These are phyloP conservation scores for Bursaphelenchus okinawaensis DNA, from an alignment of 2,888 invertebrate genomes.

Conservation along the genomic window DNA sequence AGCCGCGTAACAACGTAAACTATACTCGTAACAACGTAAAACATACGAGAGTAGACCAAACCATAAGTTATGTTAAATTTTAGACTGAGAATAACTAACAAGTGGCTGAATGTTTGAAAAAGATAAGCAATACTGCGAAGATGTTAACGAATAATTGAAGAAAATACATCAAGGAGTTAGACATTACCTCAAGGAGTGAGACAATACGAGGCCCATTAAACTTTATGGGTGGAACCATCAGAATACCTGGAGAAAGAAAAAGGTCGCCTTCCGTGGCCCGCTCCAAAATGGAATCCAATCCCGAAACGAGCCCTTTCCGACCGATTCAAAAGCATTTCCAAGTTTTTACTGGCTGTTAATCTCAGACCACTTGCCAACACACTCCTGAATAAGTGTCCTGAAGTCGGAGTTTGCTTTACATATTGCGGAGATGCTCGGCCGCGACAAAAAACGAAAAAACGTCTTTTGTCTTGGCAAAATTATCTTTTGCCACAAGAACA, in stretches of 20 bases:
- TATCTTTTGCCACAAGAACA: not conserved
- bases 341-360: not conserved
- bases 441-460: not conserved
- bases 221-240: not conserved
- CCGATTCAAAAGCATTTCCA: constrained; percentile 10
- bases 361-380: not conserved
- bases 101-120: too few relatives aligned
- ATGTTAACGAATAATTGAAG: too few relatives aligned
- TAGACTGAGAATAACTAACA: too few relatives aligned
- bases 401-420: not conserved
- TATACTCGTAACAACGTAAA: too few relatives aligned
- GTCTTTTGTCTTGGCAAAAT: not conserved
- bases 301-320: constrained; percentile 5
- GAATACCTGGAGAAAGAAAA: not conserved
- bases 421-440: not conserved
- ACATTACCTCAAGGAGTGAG: too few relatives aligned
- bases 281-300: not conserved
- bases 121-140: too few relatives aligned
- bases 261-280: not conserved
- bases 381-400: not conserved
- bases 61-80: too few relatives aligned
- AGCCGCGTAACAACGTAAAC: too few relatives aligned
- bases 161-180: too few relatives aligned
- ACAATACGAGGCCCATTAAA: not conserved
- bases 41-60: too few relatives aligned